Base-by-base conservation (phyloP, 2,888 invertebrate species). In the Girardia tigrina region DNA sequence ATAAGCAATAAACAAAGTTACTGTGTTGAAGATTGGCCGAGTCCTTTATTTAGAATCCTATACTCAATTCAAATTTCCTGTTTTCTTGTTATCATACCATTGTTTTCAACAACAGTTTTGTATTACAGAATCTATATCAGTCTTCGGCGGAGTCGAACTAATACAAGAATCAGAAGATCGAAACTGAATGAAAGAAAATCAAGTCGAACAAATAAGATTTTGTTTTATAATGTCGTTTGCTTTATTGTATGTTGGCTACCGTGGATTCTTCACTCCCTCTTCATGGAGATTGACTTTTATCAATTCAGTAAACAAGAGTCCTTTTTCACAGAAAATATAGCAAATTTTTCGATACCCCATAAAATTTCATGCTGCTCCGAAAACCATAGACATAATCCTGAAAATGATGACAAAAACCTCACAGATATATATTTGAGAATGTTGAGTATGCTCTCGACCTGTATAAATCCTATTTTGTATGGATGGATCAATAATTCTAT, bases 201-300 rank as follows among this genome's bases (percentile, higher is more conserved):
- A n/a, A n/a, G n/a, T n/a, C 14, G 77, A 1, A 77, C 77, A 1
- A 77, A 77, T 70, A 77, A 72, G 26, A 77, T 77, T 42, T 72
- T 77, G 20, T 16, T 72, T 8, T 26, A 16, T 14, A 77, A 77
- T 20, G 77, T 77, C 23, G 72, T 27, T 14, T 72, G 77, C 28
- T 77, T 77, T 28, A 71, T 72, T 16, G 26, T 77, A 16, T 77
- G 42, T 72, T 77, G 77, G 77, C 42, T 72, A 1, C 77, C 77
- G 8, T 77, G 77, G 77, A 36, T 36, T 8, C 14, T n/a, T n/a
- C n/a, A n/a, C n/a, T n/a, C n/a, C n/a, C n/a, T n/a, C n/a, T n/a
- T n/a, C n/a, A n/a, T n/a, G n/a, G n/a, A n/a, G n/a, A n/a, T n/a
- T n/a, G n/a, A n/a, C n/a, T n/a, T n/a, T n/a, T n/a, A n/a, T n/a